Percentiles rank a stretch among this genome's conserved stretches.
Conservation (phyloP, 2,888 invertebrate species). For the Vesta saturnalis region DNA sequence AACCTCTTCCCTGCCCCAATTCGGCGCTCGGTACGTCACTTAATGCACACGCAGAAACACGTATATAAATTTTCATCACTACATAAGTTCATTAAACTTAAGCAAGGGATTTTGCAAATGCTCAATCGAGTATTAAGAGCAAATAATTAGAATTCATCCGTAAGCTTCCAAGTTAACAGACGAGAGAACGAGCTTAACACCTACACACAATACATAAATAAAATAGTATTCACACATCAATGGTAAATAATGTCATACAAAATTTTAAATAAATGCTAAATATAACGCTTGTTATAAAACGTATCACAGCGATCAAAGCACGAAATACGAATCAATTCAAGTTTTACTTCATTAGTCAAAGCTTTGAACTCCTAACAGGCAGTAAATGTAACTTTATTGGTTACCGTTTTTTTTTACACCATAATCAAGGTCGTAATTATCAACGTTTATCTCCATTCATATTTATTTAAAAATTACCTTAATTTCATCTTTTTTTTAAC, state of each 20-base stretch:
- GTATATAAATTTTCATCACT: no score
- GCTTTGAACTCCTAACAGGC: slow-evolving; percentile 39
- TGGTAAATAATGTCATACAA: background rate
- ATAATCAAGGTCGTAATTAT: slow-evolving; percentile 12
- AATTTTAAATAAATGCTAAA: slow-evolving; percentile 17
- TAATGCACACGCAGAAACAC: no score
- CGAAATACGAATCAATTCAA: slow-evolving; percentile 40
- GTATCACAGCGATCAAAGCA: slow-evolving; percentile 42
- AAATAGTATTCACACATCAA: no score
- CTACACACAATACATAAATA: no score
- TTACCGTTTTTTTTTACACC: slow-evolving; percentile 31
- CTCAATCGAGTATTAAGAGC: background rate
- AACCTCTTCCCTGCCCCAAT: no score
- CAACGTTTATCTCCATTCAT: background rate
- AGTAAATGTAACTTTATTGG: slow-evolving; percentile 24
- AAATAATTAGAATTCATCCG: background rate
- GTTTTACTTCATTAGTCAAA: slow-evolving; percentile 45
- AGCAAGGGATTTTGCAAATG: background rate
- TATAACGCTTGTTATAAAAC: slow-evolving; percentile 24
- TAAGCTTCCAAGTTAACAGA: background rate
- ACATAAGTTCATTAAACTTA: no score
- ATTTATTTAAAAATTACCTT: background rate
- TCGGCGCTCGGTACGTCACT: no score
- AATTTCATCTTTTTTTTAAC: background rate
- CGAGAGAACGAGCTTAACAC: no score